Conservation (phyloP, 2,113 vertebrate species). For the Mormyrus lacerda region DNA sequence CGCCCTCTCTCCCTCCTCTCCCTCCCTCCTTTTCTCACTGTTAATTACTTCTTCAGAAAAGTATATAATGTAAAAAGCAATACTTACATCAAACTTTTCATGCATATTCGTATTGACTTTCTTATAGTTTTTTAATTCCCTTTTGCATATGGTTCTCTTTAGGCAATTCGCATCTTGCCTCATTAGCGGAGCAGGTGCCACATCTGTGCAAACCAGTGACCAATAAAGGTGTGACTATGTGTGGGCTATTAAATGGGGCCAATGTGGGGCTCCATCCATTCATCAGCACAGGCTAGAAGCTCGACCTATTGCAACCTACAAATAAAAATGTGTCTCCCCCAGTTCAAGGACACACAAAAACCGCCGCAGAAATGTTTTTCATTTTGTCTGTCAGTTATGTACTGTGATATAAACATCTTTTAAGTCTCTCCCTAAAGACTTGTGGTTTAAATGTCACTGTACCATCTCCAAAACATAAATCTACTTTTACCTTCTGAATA, state of each 20-base stretch:
- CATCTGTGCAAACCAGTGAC: background rate
- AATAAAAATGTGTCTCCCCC: background rate
- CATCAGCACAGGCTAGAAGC: background rate
- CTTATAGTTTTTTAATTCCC: background rate
- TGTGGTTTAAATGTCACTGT: background rate
- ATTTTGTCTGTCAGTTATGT: background rate
- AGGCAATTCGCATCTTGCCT: background rate
- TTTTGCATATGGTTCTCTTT: background rate
- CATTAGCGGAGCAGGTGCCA: background rate
- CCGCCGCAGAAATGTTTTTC: background rate
- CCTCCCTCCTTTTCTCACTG: background rate
- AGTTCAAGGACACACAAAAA: background rate
- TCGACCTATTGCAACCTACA: background rate
- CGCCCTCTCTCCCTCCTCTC: constrained; percentile 19
- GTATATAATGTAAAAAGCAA: background rate
- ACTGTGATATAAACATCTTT: background rate
- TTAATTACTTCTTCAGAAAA: background rate
- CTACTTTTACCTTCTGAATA: background rate
- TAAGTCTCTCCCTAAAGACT: background rate
- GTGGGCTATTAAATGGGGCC: background rate
- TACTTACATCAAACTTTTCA: background rate
- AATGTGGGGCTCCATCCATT: background rate
- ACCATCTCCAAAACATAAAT: background rate
- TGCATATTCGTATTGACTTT: background rate
- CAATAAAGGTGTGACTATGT: background rate